Conservation (phyloP, 1,140 invertebrate genomes). For the Dinoponera quadriceps region DNA sequence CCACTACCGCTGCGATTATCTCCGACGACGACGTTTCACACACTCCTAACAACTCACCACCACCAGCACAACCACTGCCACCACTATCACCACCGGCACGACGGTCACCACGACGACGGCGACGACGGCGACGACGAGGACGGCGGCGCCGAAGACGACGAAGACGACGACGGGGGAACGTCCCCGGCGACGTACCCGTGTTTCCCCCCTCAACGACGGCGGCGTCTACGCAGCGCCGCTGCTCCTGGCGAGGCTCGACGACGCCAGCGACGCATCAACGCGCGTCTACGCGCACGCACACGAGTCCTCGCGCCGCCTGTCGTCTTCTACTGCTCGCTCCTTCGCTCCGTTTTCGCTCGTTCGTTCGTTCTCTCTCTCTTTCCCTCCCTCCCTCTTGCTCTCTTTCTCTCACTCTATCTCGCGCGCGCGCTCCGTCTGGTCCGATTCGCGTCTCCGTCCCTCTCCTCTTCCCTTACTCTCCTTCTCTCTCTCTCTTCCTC, state of each 20-base stretch:
- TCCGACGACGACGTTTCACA: slow-evolving; percentile 32
- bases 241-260: slow-evolving; percentile 75
- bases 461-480: no score
- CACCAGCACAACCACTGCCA: slow-evolving; percentile 33
- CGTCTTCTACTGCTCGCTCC: slow-evolving; percentile 21
- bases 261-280: slow-evolving; percentile 78
- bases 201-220: slow-evolving; percentile 64
- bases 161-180: slow-evolving; percentile 37
- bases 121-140: slow-evolving; percentile 41
- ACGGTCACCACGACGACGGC: slow-evolving; percentile 50
- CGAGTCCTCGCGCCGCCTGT: slow-evolving; percentile 49
- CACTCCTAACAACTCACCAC: slow-evolving; percentile 34
- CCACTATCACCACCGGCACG: slow-evolving; percentile 30
- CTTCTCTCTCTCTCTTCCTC: no score
- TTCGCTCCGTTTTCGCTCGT: slow-evolving; percentile 17
- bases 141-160: slow-evolving; percentile 42
- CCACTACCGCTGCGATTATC: slow-evolving; percentile 21
- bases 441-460: not conserved
- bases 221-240: slow-evolving; percentile 68
- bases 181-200: slow-evolving; percentile 59
- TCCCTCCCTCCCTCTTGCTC: not conserved
- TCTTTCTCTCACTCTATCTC: slow-evolving; percentile 6
- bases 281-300: slow-evolving; percentile 73
- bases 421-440: not conserved
- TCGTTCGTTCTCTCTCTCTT: slow-evolving; percentile 26